Percentiles rank a stretch among this genome's conserved stretches.
phyloP scores from a whole-genome alignment of 2,888 invertebrate genomes.

The Julus scanicus region DNA sequence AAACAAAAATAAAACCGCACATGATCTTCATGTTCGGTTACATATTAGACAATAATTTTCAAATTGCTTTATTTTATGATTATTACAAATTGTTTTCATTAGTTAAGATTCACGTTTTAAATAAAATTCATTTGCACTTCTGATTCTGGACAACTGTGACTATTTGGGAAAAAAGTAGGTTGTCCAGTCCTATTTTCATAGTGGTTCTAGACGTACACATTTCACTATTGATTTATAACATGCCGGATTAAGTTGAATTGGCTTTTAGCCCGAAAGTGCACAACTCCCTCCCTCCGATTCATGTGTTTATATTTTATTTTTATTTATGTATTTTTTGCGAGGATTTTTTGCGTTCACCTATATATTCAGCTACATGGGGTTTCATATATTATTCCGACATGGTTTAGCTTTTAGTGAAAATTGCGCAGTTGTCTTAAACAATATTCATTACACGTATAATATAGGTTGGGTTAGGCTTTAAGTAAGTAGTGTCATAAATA shows the following conservation, averaged over 20 bases:
- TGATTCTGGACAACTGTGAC: no score
- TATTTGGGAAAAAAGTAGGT: no score
- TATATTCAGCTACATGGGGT: not conserved
- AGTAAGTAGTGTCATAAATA: not conserved
- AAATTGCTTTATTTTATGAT: no score
- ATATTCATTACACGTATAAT: not conserved
- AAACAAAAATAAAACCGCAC: no score
- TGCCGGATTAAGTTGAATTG: not conserved
- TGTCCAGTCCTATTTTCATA: not conserved
- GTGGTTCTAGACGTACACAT: not conserved
- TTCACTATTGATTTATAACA: not conserved
- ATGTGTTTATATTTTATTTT: conserved; percentile 9
- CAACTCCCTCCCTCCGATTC: not conserved
- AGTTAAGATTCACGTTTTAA: no score
- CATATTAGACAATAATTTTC: no score
- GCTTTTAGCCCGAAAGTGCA: conserved; percentile 8
- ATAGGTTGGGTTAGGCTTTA: not conserved
- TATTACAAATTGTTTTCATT: no score
- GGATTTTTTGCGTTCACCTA: not conserved
- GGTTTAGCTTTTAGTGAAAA: conserved; percentile 25
- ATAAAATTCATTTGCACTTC: no score
- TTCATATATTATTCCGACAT: not conserved
- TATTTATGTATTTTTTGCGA: conserved; percentile 20
- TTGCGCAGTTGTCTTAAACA: not conserved
- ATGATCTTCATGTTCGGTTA: no score